A percentile compares a stretch with the other conserved stretches of the same genome.
These are phyloP conservation scores for Drosophila murphyi DNA, from an alignment of 1,140 invertebrate species.

Conservation along the genomic window DNA sequence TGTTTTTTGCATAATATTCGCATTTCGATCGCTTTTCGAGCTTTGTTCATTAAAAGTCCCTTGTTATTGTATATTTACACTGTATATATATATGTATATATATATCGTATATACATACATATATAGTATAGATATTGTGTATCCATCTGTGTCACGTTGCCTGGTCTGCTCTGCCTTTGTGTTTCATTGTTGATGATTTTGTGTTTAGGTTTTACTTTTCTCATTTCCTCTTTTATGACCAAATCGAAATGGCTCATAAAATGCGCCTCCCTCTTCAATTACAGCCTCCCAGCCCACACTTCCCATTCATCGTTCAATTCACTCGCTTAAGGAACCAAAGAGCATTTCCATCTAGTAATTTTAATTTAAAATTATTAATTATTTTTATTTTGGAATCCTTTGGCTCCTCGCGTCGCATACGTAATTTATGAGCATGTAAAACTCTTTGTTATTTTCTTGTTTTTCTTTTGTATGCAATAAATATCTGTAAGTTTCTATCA, in stretches of 20 bases:
- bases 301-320: constrained; percentile 27
- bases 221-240: constrained; percentile 36
- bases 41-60: constrained; percentile 47
- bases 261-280: neutral
- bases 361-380: neutral
- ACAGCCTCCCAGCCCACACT: neutral
- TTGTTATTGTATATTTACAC: constrained; percentile 21
- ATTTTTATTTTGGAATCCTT: neutral
- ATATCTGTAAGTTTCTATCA: too few species aligned
- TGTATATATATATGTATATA: neutral
- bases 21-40: constrained; percentile 42
- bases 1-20: constrained; percentile 60
- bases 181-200: constrained; percentile 44
- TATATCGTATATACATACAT: neutral
- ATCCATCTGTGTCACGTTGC: constrained; percentile 25
- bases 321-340: constrained; percentile 19
- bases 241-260: constrained; percentile 39
- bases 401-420: constrained; percentile 10
- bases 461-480: too few species aligned
- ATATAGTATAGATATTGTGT: constrained; percentile 17
- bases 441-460: too few species aligned
- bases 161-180: constrained; percentile 26
- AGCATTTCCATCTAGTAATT: constrained; percentile 22
- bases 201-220: constrained; percentile 28
- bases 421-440: neutral